Base-by-base conservation (phyloP, 1,140 invertebrate genomes). In the Nylanderia fulva region DNA sequence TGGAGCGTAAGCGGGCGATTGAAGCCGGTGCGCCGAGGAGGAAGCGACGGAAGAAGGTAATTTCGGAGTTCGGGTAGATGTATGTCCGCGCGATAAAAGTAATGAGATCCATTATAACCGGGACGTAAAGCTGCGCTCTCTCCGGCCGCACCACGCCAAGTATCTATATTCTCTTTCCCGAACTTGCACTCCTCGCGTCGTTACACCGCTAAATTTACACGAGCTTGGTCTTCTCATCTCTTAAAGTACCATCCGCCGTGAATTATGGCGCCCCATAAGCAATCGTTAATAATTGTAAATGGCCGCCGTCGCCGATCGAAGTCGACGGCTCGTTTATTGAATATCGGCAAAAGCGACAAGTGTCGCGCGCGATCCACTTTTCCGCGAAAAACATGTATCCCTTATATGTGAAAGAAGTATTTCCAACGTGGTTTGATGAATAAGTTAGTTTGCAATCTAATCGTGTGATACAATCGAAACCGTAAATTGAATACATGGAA, bases 71-170 rank as follows among this genome's bases (percentile, higher is more conserved):
- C 63, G 84, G 85, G 77, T 92, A 89, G 91, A 94, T 93, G 92
- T 94, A 93, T 92, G 93, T 92, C 90, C 91, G 74, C 75, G 91
- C 93, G 93, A 94, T 94, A 94, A 94, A 94, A 94, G 93, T 94
- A 94, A 94, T 93, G 93, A 94, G 94, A 94, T 94, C 93, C 93
- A 93, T 94, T 93, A 94, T 94, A 94, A 93, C 90, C 61, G 86
- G 91, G 91, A 48, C 45, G 91, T 93, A 91, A n/a, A 93, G 90
- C 87, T 88, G 91, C 60, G 60, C 60, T 39, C 60, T 88, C n/a
- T n/a, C n/a, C 86, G 33, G 29, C 85, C 90, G 88, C 85, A 88
- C 42, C 90, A 91, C 91, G 84, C 21, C 18, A 56, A 80, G 69
- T 89, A 89, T 88, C 87, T 84, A 77, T 84, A 77, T 88, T 63